Percentiles rank a stretch among this genome's conserved stretches.
These are phyloP conservation scores for Stratiomys singularior DNA, from an alignment of 2,888 invertebrate genomes.

Conservation along the genomic window DNA sequence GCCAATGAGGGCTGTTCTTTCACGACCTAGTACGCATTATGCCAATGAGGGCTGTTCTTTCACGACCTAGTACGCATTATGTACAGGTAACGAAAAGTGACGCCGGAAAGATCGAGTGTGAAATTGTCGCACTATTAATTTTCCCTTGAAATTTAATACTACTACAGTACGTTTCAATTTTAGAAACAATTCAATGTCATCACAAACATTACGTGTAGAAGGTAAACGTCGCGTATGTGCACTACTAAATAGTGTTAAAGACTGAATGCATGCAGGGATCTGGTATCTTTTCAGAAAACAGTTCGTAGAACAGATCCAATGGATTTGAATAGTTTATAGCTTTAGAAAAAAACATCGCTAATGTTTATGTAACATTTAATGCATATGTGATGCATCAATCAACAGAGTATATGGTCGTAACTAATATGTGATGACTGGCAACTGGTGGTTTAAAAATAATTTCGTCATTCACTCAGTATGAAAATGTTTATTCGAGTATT, in stretches of 20 bases:
- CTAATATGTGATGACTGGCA: not conserved
- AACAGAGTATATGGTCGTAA: not conserved
- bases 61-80: not conserved
- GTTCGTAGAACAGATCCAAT: no score
- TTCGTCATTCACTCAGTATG: not conserved
- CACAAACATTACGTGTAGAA: not conserved
- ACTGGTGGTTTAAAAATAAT: not conserved
- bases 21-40: no score
- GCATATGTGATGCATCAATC: conserved; percentile 4
- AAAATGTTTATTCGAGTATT: not conserved
- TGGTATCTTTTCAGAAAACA: no score
- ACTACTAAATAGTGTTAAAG: not conserved
- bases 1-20: no score
- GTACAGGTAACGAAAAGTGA: not conserved
- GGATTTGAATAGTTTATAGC: no score
- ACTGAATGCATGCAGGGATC: no score
- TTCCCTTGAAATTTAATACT: conserved; percentile 5
- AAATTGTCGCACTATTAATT: not conserved
- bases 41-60: not conserved
- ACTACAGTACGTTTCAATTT: not conserved
- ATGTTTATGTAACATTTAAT: not conserved
- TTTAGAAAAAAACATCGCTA: not conserved
- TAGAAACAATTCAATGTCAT: not conserved
- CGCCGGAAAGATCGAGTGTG: not conserved
- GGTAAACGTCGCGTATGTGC: not conserved